phyloP scores from a whole-genome alignment of 2,888 invertebrate genomes.

The Xylophagus ater region DNA sequence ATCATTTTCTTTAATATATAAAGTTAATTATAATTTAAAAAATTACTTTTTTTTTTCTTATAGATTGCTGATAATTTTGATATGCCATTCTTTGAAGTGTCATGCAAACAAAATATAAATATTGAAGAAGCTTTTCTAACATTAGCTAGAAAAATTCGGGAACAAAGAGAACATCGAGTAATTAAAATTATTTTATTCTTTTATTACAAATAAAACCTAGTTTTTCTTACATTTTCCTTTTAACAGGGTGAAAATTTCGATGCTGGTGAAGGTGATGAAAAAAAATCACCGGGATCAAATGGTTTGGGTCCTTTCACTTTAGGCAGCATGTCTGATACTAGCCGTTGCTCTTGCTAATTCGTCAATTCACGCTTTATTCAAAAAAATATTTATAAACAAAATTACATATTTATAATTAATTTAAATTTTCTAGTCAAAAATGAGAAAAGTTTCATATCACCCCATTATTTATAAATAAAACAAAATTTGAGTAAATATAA shows the following conservation, averaged over 20 bases:
- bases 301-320: constrained; percentile 37
- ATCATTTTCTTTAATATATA: too few species aligned
- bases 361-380: constrained; percentile 7
- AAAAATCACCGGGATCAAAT: constrained; percentile 33
- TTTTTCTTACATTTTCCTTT: constrained; percentile 1
- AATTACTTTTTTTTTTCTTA: too few species aligned
- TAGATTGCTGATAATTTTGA: constrained; percentile 80
- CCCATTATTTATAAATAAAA: constrained; percentile 6
- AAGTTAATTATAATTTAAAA: too few species aligned
- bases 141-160: constrained; percentile 69
- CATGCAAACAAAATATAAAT: constrained; percentile 76
- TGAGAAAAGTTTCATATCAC: constrained; percentile 12
- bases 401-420: too few species aligned
- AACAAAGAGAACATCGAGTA: constrained; percentile 66
- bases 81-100: constrained; percentile 80
- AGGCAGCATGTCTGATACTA: constrained; percentile 35
- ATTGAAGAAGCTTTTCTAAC: constrained; percentile 74
- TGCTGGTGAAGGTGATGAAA: constrained; percentile 36
- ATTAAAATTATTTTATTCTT: constrained; percentile 17
- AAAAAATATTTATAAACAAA: too few species aligned
- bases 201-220: not conserved
- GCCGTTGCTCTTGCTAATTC: constrained; percentile 38
- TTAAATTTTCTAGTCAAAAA: too few species aligned
- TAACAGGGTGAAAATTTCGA: constrained; percentile 40
- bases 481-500: too few species aligned